Conservation (phyloP, 1,140 invertebrate genomes). For the Caenorhabditis latens region DNA sequence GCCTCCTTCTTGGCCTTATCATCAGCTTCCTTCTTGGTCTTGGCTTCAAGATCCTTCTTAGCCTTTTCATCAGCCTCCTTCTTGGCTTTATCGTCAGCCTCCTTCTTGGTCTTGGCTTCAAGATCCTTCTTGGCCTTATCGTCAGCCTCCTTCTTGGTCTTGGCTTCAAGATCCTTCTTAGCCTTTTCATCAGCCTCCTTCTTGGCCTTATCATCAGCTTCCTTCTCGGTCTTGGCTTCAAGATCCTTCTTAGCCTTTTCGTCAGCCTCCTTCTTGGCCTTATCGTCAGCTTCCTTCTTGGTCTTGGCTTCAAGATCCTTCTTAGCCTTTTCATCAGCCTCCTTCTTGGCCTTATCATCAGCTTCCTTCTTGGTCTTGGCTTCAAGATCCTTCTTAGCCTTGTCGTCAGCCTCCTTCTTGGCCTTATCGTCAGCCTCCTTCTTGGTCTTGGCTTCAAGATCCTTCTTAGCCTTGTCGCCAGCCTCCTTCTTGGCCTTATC, state of each 20-base stretch:
- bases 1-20: slow-evolving; percentile 35
- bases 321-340: slow-evolving; percentile 48
- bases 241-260: slow-evolving; percentile 14
- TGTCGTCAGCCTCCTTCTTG: slow-evolving; percentile 28
- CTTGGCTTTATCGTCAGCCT: neutral
- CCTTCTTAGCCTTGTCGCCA: slow-evolving; percentile 3
- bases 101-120: slow-evolving; percentile 37
- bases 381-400: slow-evolving; percentile 47
- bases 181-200: neutral
- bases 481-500: slow-evolving; percentile 43
- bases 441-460: slow-evolving; percentile 3
- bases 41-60: neutral
- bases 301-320: slow-evolving; percentile 3
- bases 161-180: neutral
- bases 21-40: slow-evolving; percentile 2
- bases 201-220: slow-evolving; percentile 21
- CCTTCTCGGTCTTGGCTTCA: slow-evolving; percentile 40
- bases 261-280: slow-evolving; percentile 43
- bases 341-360: slow-evolving; percentile 40
- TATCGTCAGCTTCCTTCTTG: slow-evolving; percentile 41
- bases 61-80: slow-evolving; percentile 3
- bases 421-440: slow-evolving; percentile 25
- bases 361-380: slow-evolving; percentile 34
- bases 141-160: neutral
- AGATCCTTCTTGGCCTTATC: slow-evolving; percentile 47